Conservation (phyloP, 2,113 vertebrate genomes). For the Rissa tridactyla region DNA sequence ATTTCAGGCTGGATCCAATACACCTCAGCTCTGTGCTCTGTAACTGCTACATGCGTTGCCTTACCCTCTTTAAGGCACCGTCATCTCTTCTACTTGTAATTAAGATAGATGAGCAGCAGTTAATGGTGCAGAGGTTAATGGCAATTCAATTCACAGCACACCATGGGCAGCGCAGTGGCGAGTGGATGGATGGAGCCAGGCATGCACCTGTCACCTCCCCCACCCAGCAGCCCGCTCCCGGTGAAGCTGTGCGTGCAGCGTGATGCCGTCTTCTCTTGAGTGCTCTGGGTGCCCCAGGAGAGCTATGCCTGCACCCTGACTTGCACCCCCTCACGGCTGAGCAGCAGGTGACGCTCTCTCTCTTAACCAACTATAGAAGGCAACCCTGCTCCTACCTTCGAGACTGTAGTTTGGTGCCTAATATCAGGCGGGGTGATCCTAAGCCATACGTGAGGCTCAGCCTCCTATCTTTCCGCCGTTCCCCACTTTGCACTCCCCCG, state of each 20-base stretch:
- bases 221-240: neutral
- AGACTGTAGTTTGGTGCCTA: neutral
- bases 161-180: fast-evolving
- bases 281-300: neutral
- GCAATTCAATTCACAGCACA: neutral
- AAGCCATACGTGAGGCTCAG: neutral
- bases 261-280: neutral
- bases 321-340: neutral
- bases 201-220: neutral
- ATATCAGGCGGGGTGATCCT: neutral
- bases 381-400: neutral
- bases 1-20: neutral
- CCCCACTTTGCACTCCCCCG: fast-evolving
- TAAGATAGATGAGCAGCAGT: neutral
- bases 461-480: neutral
- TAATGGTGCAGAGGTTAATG: neutral
- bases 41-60: fast-evolving
- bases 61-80: neutral
- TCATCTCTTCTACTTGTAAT: neutral
- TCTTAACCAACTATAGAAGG: neutral
- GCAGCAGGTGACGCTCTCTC: neutral
- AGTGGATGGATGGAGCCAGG: neutral
- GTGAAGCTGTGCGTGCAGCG: neutral
- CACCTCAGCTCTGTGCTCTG: fast-evolving
- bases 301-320: neutral